Percentiles rank a stretch among this genome's conserved stretches.
These are phyloP conservation scores for Napeogenes inachia DNA, from an alignment of 2,888 invertebrate genomes.

Conservation along the genomic window DNA sequence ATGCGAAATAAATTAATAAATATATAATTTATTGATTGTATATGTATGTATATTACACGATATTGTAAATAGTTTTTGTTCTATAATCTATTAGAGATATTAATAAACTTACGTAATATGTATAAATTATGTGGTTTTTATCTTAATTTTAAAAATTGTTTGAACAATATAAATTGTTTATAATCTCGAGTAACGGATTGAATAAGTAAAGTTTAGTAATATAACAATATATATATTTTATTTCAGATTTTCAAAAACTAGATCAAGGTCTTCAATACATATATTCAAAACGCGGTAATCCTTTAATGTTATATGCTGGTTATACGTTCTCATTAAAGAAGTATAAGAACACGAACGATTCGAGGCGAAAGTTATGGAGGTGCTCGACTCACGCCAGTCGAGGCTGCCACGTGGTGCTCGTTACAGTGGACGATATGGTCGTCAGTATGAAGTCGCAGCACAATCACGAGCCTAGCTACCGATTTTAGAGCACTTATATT, in stretches of 20 bases:
- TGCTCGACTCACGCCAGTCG: conserved; percentile 41
- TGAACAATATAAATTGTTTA: too few species aligned
- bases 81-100: too few species aligned
- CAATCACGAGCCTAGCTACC: conserved; percentile 10
- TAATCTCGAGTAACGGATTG: too few species aligned
- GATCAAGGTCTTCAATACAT: conserved; percentile 10
- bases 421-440: conserved; percentile 32
- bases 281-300: conserved; percentile 25
- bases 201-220: too few species aligned
- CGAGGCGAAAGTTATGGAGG: conserved; percentile 31
- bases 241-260: neutral
- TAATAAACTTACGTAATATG: too few species aligned
- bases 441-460: conserved; percentile 12
- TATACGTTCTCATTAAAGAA: conserved; percentile 34
- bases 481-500: neutral
- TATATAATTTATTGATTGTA: too few species aligned
- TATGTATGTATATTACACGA: too few species aligned
- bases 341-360: conserved; percentile 9
- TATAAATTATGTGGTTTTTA: too few species aligned
- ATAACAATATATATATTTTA: too few species aligned
- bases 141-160: too few species aligned
- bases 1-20: too few species aligned
- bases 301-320: conserved; percentile 30
- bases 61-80: too few species aligned
- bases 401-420: conserved; percentile 38